A percentile compares a stretch with the other conserved stretches of the same genome.
Evolutionary conservation across 2,797 vertebrate species (phyloP).

Genomic region (Intellagama lesueurii): DNA sequence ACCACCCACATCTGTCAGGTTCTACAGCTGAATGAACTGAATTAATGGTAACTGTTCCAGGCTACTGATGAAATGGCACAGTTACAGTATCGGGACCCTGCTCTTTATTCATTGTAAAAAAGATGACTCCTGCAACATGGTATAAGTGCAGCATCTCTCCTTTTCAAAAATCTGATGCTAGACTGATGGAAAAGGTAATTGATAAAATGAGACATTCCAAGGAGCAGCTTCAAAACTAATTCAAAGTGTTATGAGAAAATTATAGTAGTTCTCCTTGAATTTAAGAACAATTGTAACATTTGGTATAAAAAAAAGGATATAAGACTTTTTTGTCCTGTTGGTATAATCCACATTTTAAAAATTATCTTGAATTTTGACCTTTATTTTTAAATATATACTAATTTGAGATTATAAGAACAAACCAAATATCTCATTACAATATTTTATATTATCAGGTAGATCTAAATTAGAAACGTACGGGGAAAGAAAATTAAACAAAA

Average conservation of each 20-base stretch:
- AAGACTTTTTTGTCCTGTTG: too few species aligned
- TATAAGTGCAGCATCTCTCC: neutral
- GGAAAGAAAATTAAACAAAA: too few species aligned
- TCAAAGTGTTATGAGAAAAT: neutral
- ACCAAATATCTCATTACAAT: too few species aligned
- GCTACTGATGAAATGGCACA: neutral
- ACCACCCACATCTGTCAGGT: constrained; percentile 6
- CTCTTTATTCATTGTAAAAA: constrained; percentile 4
- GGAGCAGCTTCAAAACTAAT: neutral
- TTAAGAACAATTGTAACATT: neutral
- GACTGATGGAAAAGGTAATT: neutral
- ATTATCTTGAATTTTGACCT: too few species aligned
- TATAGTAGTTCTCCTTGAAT: neutral
- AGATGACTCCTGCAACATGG: neutral
- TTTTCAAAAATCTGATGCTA: neutral
- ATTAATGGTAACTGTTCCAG: constrained; percentile 21
- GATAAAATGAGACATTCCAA: neutral
- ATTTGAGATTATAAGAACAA: too few species aligned
- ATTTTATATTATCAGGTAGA: too few species aligned
- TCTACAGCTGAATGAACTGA: neutral
- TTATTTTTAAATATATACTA: too few species aligned
- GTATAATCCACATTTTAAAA: too few species aligned
- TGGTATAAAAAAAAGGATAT: too few species aligned
- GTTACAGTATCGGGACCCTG: neutral
- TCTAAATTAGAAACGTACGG: too few species aligned